phyloP scores from a whole-genome alignment of 2,888 invertebrate genomes.

The Cinara cedri region DNA sequence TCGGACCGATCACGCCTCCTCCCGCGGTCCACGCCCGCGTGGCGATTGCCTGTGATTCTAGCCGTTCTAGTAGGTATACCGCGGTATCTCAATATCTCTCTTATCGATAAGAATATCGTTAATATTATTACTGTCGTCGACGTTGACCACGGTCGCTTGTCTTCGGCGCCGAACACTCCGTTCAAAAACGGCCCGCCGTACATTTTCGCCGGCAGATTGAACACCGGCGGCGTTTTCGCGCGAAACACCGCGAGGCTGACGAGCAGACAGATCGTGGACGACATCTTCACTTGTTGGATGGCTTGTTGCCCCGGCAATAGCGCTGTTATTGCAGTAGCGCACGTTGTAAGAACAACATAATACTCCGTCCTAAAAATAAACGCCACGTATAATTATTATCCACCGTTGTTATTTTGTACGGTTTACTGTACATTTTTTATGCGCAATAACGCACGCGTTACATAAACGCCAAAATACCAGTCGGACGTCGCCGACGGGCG shows the following conservation, averaged over 20 bases:
- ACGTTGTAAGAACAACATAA: constrained; percentile 44
- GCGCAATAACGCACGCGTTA: no score
- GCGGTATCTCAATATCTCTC: no score
- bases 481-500: constrained; percentile 22
- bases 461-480: constrained; percentile 10
- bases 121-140: neutral
- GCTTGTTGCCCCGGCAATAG: constrained; percentile 16
- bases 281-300: neutral
- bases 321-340: constrained; percentile 37
- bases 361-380: constrained; percentile 46
- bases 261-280: constrained; percentile 11
- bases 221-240: neutral
- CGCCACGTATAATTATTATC: no score
- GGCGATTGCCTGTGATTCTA: no score
- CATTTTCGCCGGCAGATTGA: neutral
- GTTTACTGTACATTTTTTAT: no score
- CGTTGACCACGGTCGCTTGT: neutral
- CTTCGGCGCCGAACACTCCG: constrained; percentile 23
- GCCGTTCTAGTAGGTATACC: no score
- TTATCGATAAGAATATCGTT: neutral
- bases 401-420: no score
- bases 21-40: no score
- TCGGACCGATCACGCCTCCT: no score
- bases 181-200: neutral
- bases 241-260: neutral